Conservation (phyloP, 2,797 vertebrate genomes). For the Etheostoma nigrum region DNA sequence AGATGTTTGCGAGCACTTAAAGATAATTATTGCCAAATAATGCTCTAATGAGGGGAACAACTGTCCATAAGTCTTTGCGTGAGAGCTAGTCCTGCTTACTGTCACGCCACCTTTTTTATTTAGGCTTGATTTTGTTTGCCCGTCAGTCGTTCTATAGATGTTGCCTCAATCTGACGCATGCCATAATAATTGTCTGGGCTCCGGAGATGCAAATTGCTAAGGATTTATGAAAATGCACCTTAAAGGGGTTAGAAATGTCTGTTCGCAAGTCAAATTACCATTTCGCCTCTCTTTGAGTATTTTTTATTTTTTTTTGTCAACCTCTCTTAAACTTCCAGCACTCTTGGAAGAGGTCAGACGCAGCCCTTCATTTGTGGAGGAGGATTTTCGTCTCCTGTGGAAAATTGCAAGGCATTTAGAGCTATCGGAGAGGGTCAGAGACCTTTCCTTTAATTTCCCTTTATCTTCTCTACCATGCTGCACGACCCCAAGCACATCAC, state of each 20-base stretch:
- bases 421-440: conserved; percentile 85
- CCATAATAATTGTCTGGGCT: conserved; percentile 82
- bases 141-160: conserved; percentile 78
- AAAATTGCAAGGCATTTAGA: conserved; percentile 85
- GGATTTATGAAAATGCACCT: conserved; percentile 86
- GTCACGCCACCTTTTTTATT: conserved; percentile 70
- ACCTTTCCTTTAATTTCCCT: conserved; percentile 87
- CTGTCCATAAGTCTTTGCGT: conserved; percentile 70
- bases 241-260: conserved; percentile 85
- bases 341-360: conserved; percentile 83
- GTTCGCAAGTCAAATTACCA: conserved; percentile 86
- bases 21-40: conserved; percentile 85
- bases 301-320: conserved; percentile 80
- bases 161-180: conserved; percentile 74
- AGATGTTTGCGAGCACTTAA: conserved; percentile 84
- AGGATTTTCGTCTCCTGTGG: conserved; percentile 81
- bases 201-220: conserved; percentile 84
- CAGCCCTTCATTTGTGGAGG: conserved; percentile 82
- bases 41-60: conserved; percentile 77
- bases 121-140: conserved; percentile 71
- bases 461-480: conserved; percentile 85
- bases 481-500: conserved; percentile 82
- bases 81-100: conserved; percentile 59
- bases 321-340: conserved; percentile 84
- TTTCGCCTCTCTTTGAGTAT: conserved; percentile 78